These are phyloP conservation scores for Rotaria macrura DNA, from an alignment of 2,888 invertebrate genomes.

Conservation along the genomic window DNA sequence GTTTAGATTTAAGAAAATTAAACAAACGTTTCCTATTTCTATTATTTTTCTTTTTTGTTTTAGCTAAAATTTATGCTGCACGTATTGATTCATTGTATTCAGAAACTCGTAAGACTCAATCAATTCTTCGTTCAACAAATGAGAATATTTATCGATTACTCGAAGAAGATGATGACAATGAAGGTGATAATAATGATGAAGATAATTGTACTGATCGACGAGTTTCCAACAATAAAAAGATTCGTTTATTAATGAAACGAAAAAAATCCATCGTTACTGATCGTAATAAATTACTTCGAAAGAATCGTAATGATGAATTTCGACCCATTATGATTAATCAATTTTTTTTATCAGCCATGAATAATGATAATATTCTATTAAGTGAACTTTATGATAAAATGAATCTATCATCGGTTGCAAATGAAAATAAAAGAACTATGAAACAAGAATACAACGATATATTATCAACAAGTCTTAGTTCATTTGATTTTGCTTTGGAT, in stretches of 20 bases:
- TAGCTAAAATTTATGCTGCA: conserved; percentile 14
- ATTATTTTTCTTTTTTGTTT: background rate
- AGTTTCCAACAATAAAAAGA: background rate
- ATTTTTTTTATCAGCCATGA: conserved; percentile 16
- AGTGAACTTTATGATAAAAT: conserved; percentile 21
- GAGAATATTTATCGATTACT: background rate
- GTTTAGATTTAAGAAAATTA: background rate
- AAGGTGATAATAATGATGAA: background rate
- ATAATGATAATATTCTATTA: conserved; percentile 8
- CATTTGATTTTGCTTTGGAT: background rate
- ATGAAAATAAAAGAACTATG: too few species aligned
- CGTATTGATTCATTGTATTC: background rate
- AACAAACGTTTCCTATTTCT: too few species aligned
- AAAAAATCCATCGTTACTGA: conserved; percentile 7
- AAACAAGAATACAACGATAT: background rate
- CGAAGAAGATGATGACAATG: background rate
- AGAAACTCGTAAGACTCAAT: background rate
- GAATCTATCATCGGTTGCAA: background rate
- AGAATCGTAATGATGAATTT: background rate
- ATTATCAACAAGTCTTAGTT: background rate
- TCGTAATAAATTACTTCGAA: background rate
- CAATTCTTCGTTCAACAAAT: background rate
- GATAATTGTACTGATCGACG: background rate
- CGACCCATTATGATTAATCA: background rate
- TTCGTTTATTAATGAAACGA: background rate